Evolutionary conservation across 2,113 vertebrate species (phyloP).

Genomic region (Hemiscyllium ocellatum): DNA sequence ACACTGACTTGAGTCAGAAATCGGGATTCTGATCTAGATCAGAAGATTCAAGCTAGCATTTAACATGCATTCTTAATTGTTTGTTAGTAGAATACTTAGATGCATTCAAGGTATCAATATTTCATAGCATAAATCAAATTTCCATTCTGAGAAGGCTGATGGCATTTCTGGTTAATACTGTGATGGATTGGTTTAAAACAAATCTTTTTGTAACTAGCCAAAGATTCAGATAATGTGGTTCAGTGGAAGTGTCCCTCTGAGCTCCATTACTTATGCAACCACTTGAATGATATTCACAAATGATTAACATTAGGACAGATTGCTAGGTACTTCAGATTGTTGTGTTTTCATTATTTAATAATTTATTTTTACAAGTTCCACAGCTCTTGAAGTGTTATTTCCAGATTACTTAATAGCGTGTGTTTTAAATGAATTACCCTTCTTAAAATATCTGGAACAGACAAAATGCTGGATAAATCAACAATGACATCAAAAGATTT

Average conservation of each 20-base stretch:
- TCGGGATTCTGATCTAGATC: too few relatives aligned
- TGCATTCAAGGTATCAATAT: background rate
- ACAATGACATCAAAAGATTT: background rate
- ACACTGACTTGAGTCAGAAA: too few relatives aligned
- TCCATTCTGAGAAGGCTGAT: background rate
- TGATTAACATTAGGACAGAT: background rate
- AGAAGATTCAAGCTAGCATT: background rate
- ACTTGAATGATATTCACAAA: background rate
- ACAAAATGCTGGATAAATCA: background rate
- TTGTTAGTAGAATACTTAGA: background rate
- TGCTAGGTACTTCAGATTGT: background rate
- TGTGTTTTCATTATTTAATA: background rate
- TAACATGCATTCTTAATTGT: background rate
- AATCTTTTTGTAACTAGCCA: background rate
- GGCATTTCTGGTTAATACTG: background rate
- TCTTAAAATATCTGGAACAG: background rate
- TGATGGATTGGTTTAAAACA: background rate
- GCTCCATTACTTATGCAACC: background rate
- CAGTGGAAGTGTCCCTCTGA: background rate
- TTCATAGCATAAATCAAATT: background rate
- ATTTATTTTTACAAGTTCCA: background rate
- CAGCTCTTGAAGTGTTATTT: background rate
- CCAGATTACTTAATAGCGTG: background rate
- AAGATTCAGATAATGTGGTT: background rate
- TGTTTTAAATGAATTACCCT: background rate